A percentile compares a stretch with the other conserved stretches of the same genome.
These are phyloP conservation scores for Rugalucina vietnamica DNA, from an alignment of 2,888 invertebrate species.

Conservation along the genomic window DNA sequence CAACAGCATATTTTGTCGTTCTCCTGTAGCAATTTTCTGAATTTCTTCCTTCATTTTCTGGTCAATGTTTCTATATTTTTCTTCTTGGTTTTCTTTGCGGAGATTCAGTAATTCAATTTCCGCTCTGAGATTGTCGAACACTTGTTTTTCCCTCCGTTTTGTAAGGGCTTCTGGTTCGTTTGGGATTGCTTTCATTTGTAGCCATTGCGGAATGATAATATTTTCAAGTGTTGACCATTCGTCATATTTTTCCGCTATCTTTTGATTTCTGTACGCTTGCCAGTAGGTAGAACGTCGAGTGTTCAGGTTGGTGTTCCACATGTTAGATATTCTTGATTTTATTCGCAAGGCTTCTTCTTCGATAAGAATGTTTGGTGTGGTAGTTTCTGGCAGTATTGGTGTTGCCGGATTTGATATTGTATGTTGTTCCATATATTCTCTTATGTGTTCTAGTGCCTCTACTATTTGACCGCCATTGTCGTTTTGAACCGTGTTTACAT, in stretches of 20 bases:
- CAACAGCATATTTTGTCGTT: not conserved
- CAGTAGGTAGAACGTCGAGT: not conserved
- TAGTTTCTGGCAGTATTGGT: not conserved
- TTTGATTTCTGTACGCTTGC: too few relatives aligned
- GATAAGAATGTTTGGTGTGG: not conserved
- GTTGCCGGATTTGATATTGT: not conserved
- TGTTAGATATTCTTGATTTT: not conserved
- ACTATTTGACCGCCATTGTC: not conserved
- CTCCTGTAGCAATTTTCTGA: not conserved
- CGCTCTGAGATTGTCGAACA: not conserved
- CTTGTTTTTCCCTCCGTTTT: not conserved
- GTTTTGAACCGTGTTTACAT: not conserved
- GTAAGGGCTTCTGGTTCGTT: not conserved
- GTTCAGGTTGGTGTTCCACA: not conserved
- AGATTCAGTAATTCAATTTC: not conserved
- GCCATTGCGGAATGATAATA: not conserved
- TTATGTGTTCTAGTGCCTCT: not conserved
- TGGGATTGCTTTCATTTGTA: not conserved
- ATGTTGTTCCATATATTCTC: not conserved
- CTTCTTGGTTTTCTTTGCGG: not conserved
- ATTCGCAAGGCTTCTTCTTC: not conserved
- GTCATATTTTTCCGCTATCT: not conserved
- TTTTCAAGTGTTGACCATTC: not conserved
- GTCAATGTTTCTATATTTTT: not conserved
- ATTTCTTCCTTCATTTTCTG: not conserved